Conservation (phyloP, 2,888 invertebrate species). For the Homarus gammarus region DNA sequence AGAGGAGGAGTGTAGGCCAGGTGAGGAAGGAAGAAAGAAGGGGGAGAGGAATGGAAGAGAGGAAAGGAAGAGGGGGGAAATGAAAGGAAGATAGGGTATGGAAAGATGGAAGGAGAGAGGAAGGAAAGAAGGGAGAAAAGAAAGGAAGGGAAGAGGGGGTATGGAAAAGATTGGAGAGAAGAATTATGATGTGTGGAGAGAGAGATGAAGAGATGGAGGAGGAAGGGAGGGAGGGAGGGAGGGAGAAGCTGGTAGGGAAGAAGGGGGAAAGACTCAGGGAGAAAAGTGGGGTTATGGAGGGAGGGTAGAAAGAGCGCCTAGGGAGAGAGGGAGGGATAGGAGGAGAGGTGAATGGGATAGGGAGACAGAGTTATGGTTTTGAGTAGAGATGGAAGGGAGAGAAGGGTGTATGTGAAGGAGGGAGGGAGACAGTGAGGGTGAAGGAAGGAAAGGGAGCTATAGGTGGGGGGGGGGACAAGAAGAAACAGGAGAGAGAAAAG, state of each 20-base stretch:
- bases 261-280: neutral
- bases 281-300: too few relatives aligned
- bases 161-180: neutral
- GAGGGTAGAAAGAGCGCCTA: neutral
- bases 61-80: neutral
- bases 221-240: neutral
- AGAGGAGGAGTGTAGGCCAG: neutral
- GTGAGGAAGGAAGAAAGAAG: conserved; percentile 4
- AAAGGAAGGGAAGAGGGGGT: neutral
- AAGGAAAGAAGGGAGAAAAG: conserved; percentile 1
- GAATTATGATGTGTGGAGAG: neutral
- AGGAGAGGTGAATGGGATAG: neutral
- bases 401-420: neutral
- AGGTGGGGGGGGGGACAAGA: neutral
- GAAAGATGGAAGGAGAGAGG: neutral
- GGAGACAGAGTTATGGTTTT: neutral
- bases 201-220: neutral
- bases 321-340: neutral
- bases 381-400: neutral
- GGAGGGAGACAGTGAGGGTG: neutral
- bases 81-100: neutral
- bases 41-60: neutral
- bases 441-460: too few relatives aligned
- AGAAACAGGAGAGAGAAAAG: neutral
- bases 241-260: neutral